Percentiles rank a stretch among this genome's conserved stretches.
These are phyloP conservation scores for Drosophila tripunctata DNA, from an alignment of 2,888 invertebrate species.

Conservation along the genomic window DNA sequence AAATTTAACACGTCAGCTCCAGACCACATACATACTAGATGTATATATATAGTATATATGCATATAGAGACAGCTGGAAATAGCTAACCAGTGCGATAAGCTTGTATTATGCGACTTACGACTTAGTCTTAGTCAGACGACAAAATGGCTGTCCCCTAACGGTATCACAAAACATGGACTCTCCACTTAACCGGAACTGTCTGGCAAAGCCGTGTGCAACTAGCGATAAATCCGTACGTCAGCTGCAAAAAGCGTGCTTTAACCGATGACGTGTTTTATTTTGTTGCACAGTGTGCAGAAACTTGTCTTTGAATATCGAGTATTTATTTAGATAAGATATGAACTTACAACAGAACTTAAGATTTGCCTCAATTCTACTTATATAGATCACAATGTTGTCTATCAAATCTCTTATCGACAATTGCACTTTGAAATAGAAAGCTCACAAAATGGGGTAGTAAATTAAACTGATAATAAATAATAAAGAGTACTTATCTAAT, in stretches of 20 bases:
- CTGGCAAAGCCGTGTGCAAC: conserved; percentile 53
- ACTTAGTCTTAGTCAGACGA: conserved; percentile 49
- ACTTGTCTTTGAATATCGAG: no score
- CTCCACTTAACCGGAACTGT: conserved; percentile 34
- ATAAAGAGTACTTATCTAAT: neutral
- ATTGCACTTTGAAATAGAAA: conserved; percentile 2
- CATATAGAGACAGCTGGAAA: neutral
- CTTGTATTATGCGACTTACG: conserved; percentile 2
- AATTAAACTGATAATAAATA: neutral
- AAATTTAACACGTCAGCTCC: conserved; percentile 35
- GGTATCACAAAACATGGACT: conserved; percentile 17
- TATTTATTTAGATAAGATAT: conserved; percentile 45
- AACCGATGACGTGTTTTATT: conserved; percentile 26
- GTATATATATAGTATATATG: neutral
- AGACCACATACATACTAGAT: neutral
- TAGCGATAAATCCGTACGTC: conserved; percentile 18
- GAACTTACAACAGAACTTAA: neutral
- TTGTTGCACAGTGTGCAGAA: neutral
- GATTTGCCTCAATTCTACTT: neutral
- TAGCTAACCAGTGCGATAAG: conserved; percentile 3
- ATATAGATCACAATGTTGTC: conserved; percentile 10
- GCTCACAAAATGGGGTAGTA: neutral
- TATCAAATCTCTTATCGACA: conserved; percentile 7
- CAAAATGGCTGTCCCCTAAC: conserved; percentile 45
- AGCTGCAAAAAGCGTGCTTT: neutral